These are phyloP conservation scores for Drosophila leontia DNA, from an alignment of 1,140 invertebrate species.

Conservation along the genomic window DNA sequence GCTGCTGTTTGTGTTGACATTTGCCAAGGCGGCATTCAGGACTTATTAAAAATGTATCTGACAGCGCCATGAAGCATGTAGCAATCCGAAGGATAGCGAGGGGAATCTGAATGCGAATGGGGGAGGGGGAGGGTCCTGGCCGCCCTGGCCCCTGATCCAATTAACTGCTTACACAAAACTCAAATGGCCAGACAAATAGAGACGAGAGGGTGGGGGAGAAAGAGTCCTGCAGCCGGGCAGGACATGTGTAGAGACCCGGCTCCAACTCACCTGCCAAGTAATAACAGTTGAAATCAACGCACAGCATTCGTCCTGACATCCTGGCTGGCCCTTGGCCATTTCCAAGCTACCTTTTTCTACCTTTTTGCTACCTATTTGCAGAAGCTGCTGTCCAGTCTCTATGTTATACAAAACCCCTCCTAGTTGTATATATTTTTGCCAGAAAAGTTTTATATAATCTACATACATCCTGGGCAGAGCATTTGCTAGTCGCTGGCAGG, in stretches of 20 bases:
- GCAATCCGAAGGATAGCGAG: slow-evolving; percentile 34
- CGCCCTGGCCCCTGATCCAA: slow-evolving; percentile 73
- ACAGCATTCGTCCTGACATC: slow-evolving; percentile 62
- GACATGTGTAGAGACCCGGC: slow-evolving; percentile 48
- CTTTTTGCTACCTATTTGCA: slow-evolving; percentile 12
- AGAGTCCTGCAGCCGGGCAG: slow-evolving; percentile 27
- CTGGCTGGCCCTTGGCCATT: slow-evolving; percentile 69
- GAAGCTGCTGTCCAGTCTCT: neutral
- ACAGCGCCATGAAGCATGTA: slow-evolving; percentile 75
- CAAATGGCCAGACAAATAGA: slow-evolving; percentile 77
- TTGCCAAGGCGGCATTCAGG: slow-evolving; percentile 54
- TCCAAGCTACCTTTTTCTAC: slow-evolving; percentile 24
- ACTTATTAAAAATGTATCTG: slow-evolving; percentile 76
- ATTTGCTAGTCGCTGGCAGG: slow-evolving; percentile 7
- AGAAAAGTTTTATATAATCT: neutral
- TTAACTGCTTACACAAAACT: slow-evolving; percentile 83
- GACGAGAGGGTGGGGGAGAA: neutral
- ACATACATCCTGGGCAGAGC: neutral
- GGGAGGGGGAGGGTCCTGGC: neutral
- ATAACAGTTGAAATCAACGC: slow-evolving; percentile 81
- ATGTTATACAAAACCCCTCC: neutral
- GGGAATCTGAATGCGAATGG: slow-evolving; percentile 11
- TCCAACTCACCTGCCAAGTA: slow-evolving; percentile 37
- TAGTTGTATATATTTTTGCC: neutral
- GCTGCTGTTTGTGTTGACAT: slow-evolving; percentile 56